phyloP scores from a whole-genome alignment of 2,113 vertebrate genomes.

The Gallinago paraguaiae region DNA sequence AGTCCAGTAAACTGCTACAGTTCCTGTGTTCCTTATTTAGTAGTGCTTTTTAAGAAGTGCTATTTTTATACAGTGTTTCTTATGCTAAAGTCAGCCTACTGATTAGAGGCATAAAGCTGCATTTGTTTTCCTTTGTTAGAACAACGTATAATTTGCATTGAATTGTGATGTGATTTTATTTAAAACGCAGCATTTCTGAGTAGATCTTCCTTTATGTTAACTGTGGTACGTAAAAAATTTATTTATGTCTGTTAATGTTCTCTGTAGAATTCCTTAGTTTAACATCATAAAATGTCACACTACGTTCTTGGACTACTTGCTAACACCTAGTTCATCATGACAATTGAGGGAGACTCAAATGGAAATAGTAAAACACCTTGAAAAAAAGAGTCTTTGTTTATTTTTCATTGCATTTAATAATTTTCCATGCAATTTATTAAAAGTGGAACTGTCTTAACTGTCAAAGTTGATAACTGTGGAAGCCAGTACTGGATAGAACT shows the following conservation, averaged over 20 bases:
- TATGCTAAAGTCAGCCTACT: neutral
- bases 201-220: neutral
- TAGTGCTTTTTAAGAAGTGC: constrained; percentile 14
- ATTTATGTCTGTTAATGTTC: neutral
- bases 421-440: neutral
- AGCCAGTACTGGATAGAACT: neutral
- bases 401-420: neutral
- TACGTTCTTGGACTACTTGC: neutral
- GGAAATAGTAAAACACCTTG: neutral
- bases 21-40: neutral
- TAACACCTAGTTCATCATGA: neutral
- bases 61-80: constrained; percentile 27
- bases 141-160: neutral
- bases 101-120: neutral
- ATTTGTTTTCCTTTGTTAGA: constrained; percentile 35
- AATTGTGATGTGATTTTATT: neutral
- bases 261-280: neutral
- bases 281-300: neutral
- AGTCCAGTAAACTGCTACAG: neutral
- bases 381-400: neutral
- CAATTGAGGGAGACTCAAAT: neutral
- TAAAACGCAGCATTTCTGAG: constrained; percentile 9
- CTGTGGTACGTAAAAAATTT: neutral
- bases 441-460: neutral
- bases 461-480: neutral